phyloP scores from a whole-genome alignment of 2,888 invertebrate genomes.

The Hipparchia sbordonii region DNA sequence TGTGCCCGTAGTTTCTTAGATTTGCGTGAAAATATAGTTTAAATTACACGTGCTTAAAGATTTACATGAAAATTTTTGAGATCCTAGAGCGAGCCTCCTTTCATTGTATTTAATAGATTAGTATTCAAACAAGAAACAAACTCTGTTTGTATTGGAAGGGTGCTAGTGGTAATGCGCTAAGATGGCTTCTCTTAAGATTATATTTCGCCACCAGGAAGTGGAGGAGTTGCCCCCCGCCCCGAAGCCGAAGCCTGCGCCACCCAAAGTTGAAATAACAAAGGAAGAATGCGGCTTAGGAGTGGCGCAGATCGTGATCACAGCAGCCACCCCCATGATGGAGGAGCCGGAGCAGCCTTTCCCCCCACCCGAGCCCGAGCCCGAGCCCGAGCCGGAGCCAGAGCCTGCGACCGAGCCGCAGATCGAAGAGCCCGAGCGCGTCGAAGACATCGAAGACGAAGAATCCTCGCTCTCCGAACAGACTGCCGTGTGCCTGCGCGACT shows the following conservation, averaged over 20 bases:
- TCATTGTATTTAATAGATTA: no score
- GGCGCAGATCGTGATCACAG: slow-evolving; percentile 95
- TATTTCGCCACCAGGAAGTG: slow-evolving; percentile 42
- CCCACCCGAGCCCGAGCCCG: slow-evolving; percentile 76
- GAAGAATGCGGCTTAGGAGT: slow-evolving; percentile 89
- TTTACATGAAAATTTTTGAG: no score
- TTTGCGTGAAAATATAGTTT: no score
- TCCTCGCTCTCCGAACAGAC: slow-evolving; percentile 78
- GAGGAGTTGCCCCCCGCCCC: slow-evolving; percentile 49
- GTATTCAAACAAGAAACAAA: no score
- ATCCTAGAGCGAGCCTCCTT: no score
- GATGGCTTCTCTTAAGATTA: slow-evolving; percentile 1
- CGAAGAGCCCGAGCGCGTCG: slow-evolving; percentile 49
- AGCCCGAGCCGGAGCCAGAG: slow-evolving; percentile 60
- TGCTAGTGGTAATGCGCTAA: background rate
- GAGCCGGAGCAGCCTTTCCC: slow-evolving; percentile 92
- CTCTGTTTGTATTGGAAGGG: no score
- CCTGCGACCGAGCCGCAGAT: slow-evolving; percentile 43
- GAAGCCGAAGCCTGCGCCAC: slow-evolving; percentile 56
- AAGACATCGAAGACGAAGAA: slow-evolving; percentile 72
- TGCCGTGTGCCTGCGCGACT: slow-evolving; percentile 69
- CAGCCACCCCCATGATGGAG: slow-evolving; percentile 96
- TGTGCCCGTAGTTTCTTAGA: no score
- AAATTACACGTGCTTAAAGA: no score
- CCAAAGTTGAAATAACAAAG: slow-evolving; percentile 68